These are phyloP conservation scores for Elegia similella DNA, from an alignment of 2,888 invertebrate species.

Conservation along the genomic window DNA sequence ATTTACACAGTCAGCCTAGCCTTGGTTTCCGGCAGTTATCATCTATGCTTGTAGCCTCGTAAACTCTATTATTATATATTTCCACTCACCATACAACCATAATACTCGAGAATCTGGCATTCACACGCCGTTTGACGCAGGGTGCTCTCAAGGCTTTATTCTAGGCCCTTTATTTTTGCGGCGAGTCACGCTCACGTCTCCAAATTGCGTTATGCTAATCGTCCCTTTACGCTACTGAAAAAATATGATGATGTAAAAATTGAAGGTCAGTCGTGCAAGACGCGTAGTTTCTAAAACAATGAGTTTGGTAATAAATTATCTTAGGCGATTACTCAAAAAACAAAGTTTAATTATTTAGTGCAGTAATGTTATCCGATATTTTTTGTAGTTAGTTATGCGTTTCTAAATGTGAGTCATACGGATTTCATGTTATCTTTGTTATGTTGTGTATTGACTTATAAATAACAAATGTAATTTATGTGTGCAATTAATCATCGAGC, in stretches of 20 bases:
- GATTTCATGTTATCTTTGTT: neutral
- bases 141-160: conserved; percentile 21
- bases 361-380: neutral
- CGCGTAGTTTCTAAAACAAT: neutral
- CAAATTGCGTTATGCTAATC: conserved; percentile 7
- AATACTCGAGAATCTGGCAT: conserved; percentile 20
- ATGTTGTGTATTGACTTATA: too few species aligned
- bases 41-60: conserved; percentile 18
- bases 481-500: neutral
- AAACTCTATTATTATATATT: conserved; percentile 22
- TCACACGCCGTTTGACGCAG: conserved; percentile 14
- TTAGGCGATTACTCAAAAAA: neutral
- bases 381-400: neutral
- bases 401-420: neutral
- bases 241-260: neutral
- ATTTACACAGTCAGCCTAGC: conserved; percentile 21
- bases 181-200: conserved; percentile 7
- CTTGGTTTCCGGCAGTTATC: conserved; percentile 20
- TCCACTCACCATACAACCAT: conserved; percentile 7
- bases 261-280: neutral
- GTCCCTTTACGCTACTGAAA: neutral
- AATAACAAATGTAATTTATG: too few species aligned
- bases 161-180: conserved; percentile 16
- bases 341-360: neutral
- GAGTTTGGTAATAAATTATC: neutral